Evolutionary conservation across 2,797 vertebrate genomes (phyloP).

Genomic region (Malurus splendens): DNA sequence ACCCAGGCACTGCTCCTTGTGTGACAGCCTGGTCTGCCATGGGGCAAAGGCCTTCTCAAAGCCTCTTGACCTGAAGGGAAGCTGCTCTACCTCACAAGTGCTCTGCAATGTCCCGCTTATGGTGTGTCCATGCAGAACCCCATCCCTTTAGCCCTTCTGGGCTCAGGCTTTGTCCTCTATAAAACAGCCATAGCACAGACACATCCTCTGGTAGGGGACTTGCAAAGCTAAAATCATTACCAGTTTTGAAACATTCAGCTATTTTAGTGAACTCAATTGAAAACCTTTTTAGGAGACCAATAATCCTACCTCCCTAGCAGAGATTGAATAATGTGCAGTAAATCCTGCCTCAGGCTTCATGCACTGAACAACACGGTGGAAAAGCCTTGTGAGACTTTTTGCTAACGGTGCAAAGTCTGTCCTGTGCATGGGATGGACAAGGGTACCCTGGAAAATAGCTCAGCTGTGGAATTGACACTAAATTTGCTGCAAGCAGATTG

Average conservation of each 20-base stretch:
- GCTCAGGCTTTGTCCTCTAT: neutral
- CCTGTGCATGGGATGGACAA: neutral
- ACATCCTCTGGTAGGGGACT: neutral
- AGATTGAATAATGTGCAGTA: conserved; percentile 2
- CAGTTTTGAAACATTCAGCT: neutral
- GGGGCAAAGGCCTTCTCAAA: neutral
- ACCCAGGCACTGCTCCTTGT: accelerated
- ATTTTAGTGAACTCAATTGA: neutral
- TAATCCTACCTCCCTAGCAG: conserved; percentile 12
- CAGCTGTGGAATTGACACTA: neutral
- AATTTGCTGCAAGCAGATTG: neutral
- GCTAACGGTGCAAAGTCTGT: neutral
- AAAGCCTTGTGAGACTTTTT: neutral
- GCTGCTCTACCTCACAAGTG: neutral
- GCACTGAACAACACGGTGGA: neutral
- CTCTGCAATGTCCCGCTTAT: neutral
- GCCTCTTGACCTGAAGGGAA: neutral
- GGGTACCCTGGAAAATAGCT: neutral
- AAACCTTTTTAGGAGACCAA: conserved; percentile 19
- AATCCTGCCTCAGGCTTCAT: conserved; percentile 1
- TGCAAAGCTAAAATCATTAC: neutral
- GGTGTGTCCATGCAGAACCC: neutral
- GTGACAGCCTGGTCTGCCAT: neutral
- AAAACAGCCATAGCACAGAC: accelerated
- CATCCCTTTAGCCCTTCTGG: neutral